Conservation (phyloP, 2,888 invertebrate genomes). For the Metalampra italica region DNA sequence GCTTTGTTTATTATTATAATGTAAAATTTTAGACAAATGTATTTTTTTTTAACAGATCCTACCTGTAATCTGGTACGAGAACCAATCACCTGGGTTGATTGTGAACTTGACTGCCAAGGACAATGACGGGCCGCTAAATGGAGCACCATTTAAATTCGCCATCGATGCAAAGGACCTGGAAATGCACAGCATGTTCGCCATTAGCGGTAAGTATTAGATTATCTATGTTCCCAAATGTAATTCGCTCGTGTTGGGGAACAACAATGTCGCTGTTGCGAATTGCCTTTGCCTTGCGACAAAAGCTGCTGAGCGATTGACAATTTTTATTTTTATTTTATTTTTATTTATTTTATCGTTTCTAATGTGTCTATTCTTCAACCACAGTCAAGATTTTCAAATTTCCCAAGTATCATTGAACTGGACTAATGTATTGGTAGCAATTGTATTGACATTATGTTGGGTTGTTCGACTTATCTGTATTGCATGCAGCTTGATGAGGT, state of each 20-base stretch:
- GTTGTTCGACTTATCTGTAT: too few relatives aligned
- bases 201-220: conserved; percentile 71
- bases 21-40: too few relatives aligned
- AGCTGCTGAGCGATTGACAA: too few relatives aligned
- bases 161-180: conserved; percentile 83
- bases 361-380: too few relatives aligned
- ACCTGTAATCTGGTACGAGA: conserved; percentile 91
- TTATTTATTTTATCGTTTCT: background rate
- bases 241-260: background rate
- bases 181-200: conserved; percentile 84
- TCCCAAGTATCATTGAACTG: too few relatives aligned
- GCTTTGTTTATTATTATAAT: too few relatives aligned
- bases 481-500: too few relatives aligned
- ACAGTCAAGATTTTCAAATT: too few relatives aligned
- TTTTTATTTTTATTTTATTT: background rate
- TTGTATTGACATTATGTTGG: too few relatives aligned
- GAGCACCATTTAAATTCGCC: conserved; percentile 89
- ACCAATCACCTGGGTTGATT: conserved; percentile 83
- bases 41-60: conserved; percentile 69
- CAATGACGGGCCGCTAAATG: conserved; percentile 89
- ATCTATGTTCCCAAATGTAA: too few relatives aligned
- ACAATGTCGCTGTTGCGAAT: background rate
- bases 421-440: too few relatives aligned
- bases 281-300: too few relatives aligned
- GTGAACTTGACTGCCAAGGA: conserved; percentile 87